Percentiles rank a stretch among this genome's conserved stretches.
Conservation (phyloP, 1,140 invertebrate genomes). For the Drosophila ananassae region DNA sequence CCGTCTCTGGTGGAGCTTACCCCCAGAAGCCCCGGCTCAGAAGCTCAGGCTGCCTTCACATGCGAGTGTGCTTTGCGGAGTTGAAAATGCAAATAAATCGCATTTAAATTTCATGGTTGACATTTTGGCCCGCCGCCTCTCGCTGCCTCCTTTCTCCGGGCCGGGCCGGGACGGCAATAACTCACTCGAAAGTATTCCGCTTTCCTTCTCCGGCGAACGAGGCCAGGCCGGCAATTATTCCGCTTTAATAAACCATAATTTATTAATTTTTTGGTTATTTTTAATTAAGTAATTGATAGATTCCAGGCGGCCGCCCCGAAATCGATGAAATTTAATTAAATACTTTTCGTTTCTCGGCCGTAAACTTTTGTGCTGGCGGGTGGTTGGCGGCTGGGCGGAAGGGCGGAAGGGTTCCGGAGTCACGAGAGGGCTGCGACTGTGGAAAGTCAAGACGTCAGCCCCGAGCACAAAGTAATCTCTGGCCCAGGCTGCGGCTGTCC, state of each 20-base stretch:
- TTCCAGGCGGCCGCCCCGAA: slow-evolving; percentile 31
- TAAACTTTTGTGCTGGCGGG: slow-evolving; percentile 54
- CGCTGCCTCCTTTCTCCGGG: slow-evolving; percentile 8
- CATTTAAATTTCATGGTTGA: slow-evolving; percentile 51
- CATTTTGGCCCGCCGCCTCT: slow-evolving; percentile 29
- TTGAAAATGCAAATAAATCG: slow-evolving; percentile 53
- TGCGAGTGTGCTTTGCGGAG: slow-evolving; percentile 21
- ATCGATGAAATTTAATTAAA: slow-evolving; percentile 78
- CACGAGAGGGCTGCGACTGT: slow-evolving; percentile 12
- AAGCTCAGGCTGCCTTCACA: neutral
- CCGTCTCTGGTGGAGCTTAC: neutral
- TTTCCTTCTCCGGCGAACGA: slow-evolving; percentile 14
- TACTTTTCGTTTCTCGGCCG: slow-evolving; percentile 55
- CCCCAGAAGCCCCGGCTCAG: no score
- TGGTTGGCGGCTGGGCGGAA: neutral
- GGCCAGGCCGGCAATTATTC: slow-evolving; percentile 31
- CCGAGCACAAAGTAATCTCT: slow-evolving; percentile 38
- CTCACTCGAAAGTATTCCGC: slow-evolving; percentile 33
- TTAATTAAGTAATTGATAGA: slow-evolving; percentile 80
- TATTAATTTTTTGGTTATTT: slow-evolving; percentile 60
- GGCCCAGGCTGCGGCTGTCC: neutral
- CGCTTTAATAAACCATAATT: slow-evolving; percentile 55
- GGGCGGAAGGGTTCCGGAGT: slow-evolving; percentile 18
- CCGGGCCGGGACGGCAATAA: slow-evolving; percentile 17
- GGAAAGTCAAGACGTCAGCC: slow-evolving; percentile 68